Evolutionary conservation across 2,888 invertebrate species (phyloP).

Genomic region (Mythimna vitellina): DNA sequence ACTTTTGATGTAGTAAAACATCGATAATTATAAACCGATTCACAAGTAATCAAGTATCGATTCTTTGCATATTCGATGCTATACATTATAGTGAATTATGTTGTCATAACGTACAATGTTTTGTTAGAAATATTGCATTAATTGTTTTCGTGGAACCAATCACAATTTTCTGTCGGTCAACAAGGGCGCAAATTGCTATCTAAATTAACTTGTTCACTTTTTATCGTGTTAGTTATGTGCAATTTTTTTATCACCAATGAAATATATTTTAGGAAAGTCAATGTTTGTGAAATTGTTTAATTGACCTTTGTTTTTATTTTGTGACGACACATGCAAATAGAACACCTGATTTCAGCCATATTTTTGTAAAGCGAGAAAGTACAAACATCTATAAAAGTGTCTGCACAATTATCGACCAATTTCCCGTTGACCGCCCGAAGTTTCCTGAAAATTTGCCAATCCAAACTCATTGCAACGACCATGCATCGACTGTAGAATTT

Average conservation of each 20-base stretch:
- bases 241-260: not conserved
- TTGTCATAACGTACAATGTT: constrained; percentile 35
- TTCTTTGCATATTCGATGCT: constrained; percentile 29
- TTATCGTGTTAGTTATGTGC: not conserved
- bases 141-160: constrained; percentile 55
- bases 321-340: not conserved
- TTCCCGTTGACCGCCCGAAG: not conserved
- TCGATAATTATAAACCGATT: constrained; percentile 8
- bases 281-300: not conserved
- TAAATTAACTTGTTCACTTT: constrained; percentile 29
- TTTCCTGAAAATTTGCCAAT: constrained; percentile 16
- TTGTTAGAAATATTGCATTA: constrained; percentile 36
- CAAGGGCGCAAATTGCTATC: constrained; percentile 33
- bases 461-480: constrained; percentile 19
- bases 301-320: not conserved
- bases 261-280: not conserved
- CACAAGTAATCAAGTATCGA: constrained; percentile 24
- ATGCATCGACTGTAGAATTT: constrained; percentile 1
- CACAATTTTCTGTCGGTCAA: constrained; percentile 30
- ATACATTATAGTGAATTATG: constrained; percentile 24
- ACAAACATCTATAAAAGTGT: not conserved
- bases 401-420: constrained; percentile 10
- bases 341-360: not conserved
- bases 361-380: not conserved
- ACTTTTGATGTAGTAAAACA: constrained; percentile 2